Evolutionary conservation across 2,797 vertebrate species (phyloP), one percentile per base, ranked within the genome.

Genomic region (Alcedo atthis): DNA sequence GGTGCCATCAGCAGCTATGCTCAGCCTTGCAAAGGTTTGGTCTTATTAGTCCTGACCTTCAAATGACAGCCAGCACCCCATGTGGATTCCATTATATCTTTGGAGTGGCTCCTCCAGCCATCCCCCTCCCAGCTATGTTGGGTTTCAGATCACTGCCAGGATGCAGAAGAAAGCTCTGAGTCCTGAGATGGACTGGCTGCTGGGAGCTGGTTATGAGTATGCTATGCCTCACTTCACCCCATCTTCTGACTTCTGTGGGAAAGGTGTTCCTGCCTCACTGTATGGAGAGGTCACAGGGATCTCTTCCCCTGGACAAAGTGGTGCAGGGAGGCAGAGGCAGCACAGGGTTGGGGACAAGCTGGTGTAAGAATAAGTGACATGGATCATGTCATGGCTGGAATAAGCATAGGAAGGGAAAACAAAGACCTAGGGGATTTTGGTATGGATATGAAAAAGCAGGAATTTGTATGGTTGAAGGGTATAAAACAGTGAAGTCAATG

Each of bases 81-180:
- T 1, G 0, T 13, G 35, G 66, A 30, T 57, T 28, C 48, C 4
- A 5, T 4, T 22, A 4, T 15, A 7, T 12, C 25, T n/a, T 51
- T 3, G 3, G 6, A 14, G 26, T 53, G 21, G 40, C 16, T 43
- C 17, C 59, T 61, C 55, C 1, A 1, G n/a, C 68, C 24, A 1
- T 49, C 0, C 0, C 9, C 21, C 17, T 48, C 46, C 64, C 1
- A 5, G 19, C 37, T 32, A 25, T 51, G 24, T 28, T 45, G 40
- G 25, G 45, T 45, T 57, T 77, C 5, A 5, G 59, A 33, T 48
- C 30, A 1, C 15, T 28, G 45, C 37, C 3, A 2, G 37, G 46
- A 6, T 3, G 5, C 3, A 2, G 57, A 35, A 15, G 70, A 33
- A 45, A n/a, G 4, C 10, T 19, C 4, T 0, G 2, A 64, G 69